Conservation (phyloP, 2,797 vertebrate species). For the Helarctos malayanus region DNA sequence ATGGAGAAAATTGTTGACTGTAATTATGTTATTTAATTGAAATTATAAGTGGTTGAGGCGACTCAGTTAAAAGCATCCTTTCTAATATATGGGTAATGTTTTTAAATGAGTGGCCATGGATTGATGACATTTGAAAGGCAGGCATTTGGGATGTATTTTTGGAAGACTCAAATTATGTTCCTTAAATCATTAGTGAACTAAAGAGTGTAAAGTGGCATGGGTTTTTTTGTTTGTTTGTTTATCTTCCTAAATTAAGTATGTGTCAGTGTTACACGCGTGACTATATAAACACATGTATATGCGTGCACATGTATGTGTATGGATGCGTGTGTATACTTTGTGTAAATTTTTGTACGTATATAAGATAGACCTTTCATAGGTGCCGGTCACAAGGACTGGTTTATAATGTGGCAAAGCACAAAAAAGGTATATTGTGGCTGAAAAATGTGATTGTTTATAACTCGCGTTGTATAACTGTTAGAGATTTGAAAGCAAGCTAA, state of each 20-base stretch:
- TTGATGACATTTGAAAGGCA: conserved; percentile 76
- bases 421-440: neutral
- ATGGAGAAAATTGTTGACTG: conserved; percentile 85
- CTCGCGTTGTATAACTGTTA: neutral
- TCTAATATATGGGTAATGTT: conserved; percentile 78
- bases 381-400: neutral
- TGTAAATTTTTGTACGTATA: neutral
- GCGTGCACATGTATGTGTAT: neutral
- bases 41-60: conserved; percentile 86
- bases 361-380: neutral
- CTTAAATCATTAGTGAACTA: conserved; percentile 80
- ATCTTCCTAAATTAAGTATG: conserved; percentile 1
- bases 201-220: conserved; percentile 14
- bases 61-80: conserved; percentile 85
- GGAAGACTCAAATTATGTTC: conserved; percentile 77
- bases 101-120: conserved; percentile 71
- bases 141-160: conserved; percentile 71
- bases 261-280: neutral
- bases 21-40: conserved; percentile 87
- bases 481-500: neutral
- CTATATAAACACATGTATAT: neutral
- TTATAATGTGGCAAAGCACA: conserved; percentile 10
- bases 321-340: neutral
- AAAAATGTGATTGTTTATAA: conserved; percentile 47
- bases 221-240: neutral